phyloP scores from a whole-genome alignment of 2,888 invertebrate genomes.

The Zaprionus bogoriensis region DNA sequence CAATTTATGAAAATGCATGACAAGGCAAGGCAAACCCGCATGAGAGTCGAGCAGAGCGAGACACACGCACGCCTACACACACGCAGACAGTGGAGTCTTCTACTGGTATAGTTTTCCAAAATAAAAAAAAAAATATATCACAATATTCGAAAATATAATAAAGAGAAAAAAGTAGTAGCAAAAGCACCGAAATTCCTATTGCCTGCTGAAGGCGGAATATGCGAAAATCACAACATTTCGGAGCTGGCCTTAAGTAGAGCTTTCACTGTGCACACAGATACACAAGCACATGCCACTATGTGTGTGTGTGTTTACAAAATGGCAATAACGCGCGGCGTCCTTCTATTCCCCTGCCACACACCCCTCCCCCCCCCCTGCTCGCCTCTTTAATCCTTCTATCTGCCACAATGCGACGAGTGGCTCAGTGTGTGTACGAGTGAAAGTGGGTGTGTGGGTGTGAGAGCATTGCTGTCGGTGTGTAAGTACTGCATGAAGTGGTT shows the following conservation, averaged over 20 bases:
- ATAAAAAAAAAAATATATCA: too few species aligned
- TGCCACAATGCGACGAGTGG: slow-evolving; percentile 15
- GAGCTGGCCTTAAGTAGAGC: slow-evolving; percentile 4
- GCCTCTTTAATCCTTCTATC: too few species aligned
- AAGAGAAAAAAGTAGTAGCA: too few species aligned
- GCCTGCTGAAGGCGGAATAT: too few species aligned
- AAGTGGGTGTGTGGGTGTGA: background rate
- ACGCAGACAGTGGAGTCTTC: background rate
- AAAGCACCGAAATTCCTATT: too few species aligned
- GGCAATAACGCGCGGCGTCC: slow-evolving; percentile 45
- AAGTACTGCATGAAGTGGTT: slow-evolving; percentile 36
- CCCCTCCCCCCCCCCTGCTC: background rate
- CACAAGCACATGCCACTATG: background rate
- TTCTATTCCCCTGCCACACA: slow-evolving; percentile 30
- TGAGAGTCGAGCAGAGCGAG: slow-evolving; percentile 19
- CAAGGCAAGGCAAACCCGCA: slow-evolving; percentile 21
- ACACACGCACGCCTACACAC: background rate
- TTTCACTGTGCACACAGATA: slow-evolving; percentile 4
- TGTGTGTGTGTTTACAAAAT: slow-evolving; percentile 38
- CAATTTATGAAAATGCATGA: slow-evolving; percentile 66
- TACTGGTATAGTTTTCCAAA: background rate
- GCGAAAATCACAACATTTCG: background rate
- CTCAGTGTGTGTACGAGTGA: background rate
- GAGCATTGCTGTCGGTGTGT: slow-evolving; percentile 8
- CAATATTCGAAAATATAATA: background rate